A percentile compares a stretch with the other conserved stretches of the same genome.
Conservation (phyloP, 2,113 vertebrate species). For the Otocyon megalotis region DNA sequence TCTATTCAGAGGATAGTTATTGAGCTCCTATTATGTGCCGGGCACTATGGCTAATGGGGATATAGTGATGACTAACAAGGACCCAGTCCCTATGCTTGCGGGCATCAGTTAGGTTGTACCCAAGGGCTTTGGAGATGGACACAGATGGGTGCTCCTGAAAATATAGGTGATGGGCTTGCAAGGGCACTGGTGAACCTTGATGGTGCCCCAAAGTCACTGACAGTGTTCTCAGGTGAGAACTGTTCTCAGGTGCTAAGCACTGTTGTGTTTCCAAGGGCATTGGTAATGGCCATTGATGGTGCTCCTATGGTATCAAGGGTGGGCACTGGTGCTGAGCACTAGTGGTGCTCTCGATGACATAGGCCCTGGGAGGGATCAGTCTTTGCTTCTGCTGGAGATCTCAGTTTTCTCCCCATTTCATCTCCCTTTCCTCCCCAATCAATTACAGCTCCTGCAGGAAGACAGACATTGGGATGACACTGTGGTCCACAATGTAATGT, state of each 20-base stretch:
- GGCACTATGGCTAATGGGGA: not conserved
- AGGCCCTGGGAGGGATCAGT: not conserved
- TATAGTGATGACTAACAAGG: not conserved
- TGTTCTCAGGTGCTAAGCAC: not conserved
- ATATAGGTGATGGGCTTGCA: not conserved
- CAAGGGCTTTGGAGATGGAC: not conserved
- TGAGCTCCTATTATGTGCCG: not conserved
- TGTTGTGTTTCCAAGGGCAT: not conserved
- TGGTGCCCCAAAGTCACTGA: not conserved
- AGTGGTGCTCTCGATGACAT: not conserved
- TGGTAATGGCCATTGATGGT: not conserved
- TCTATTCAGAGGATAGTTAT: not conserved
- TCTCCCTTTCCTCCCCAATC: not conserved
- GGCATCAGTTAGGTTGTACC: not conserved
- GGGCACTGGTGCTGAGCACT: not conserved
- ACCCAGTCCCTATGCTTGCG: not conserved
- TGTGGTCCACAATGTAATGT: fast-evolving
- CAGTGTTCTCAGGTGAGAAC: not conserved
- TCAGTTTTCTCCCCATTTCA: not conserved
- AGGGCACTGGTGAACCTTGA: not conserved
- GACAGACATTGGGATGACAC: not conserved
- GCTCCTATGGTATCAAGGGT: not conserved
- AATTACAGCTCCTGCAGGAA: not conserved
- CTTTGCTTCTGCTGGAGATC: not conserved
- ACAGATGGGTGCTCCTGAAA: not conserved